phyloP scores from a whole-genome alignment of 2,888 invertebrate genomes.

The Heliconius ismenius region DNA sequence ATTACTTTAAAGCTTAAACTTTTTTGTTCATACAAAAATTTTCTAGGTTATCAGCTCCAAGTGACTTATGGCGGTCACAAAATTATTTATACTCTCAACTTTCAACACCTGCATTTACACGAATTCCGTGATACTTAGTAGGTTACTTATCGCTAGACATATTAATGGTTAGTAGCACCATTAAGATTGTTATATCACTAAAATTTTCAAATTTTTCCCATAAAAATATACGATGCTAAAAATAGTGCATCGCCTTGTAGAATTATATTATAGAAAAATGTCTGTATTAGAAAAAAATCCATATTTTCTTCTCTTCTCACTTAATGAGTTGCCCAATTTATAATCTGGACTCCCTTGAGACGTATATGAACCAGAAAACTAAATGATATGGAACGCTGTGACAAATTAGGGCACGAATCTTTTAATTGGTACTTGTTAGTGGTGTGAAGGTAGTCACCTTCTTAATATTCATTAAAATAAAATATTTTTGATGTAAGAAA shows the following conservation, averaged over 20 bases:
- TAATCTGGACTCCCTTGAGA: slow-evolving; percentile 63
- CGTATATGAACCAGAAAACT: slow-evolving; percentile 74
- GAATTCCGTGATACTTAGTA: slow-evolving; percentile 13
- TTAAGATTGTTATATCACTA: slow-evolving; percentile 28
- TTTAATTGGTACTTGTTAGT: slow-evolving; percentile 46
- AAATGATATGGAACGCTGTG: slow-evolving; percentile 65
- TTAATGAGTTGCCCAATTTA: slow-evolving; percentile 56
- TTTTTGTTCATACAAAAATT: not conserved
- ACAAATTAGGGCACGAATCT: slow-evolving; percentile 61
- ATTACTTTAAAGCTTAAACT: slow-evolving; percentile 8
- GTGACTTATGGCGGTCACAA: slow-evolving; percentile 19
- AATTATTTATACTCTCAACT: slow-evolving; percentile 15
- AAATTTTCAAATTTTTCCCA: not conserved
- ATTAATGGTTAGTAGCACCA: slow-evolving; percentile 23
- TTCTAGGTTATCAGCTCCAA: slow-evolving; percentile 12
- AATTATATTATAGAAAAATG: too few relatives aligned
- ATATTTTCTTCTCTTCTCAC: slow-evolving; percentile 22
- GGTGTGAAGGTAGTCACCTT: slow-evolving; percentile 39
- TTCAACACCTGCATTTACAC: slow-evolving; percentile 22
- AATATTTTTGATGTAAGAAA: slow-evolving; percentile 1
- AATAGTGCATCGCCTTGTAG: not conserved
- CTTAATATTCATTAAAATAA: slow-evolving; percentile 39
- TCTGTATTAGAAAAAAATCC: too few relatives aligned
- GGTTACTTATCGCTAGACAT: slow-evolving; percentile 12
- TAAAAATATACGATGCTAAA: not conserved